Evolutionary conservation across 2,888 invertebrate species (phyloP).

Genomic region (Apodemia mormo): DNA sequence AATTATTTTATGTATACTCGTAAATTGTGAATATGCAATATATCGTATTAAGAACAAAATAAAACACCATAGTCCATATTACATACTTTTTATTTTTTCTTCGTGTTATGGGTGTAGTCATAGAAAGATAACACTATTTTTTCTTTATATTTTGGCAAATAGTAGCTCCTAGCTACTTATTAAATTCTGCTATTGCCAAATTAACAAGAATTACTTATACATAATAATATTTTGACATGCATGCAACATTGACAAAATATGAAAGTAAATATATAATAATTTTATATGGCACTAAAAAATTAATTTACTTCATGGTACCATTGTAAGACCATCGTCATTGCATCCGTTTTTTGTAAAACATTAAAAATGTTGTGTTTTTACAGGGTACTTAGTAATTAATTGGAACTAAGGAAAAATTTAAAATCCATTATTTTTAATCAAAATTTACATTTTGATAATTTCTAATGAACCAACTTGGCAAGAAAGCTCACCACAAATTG

Average conservation of each 20-base stretch:
- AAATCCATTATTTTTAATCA: background rate
- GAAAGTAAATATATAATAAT: no score
- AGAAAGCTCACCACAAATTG: background rate
- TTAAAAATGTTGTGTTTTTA: background rate
- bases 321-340: background rate
- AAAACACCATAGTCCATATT: no score
- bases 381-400: background rate
- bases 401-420: background rate
- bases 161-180: background rate
- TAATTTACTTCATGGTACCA: background rate
- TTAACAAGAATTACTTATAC: no score
- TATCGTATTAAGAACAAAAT: slow-evolving; percentile 21
- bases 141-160: background rate
- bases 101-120: background rate
- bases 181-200: background rate
- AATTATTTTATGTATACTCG: slow-evolving; percentile 56
- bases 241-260: no score
- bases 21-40: slow-evolving; percentile 51
- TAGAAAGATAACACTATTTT: background rate
- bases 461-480: background rate
- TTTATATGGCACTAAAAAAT: background rate
- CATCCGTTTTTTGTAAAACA: background rate
- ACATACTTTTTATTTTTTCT: no score
- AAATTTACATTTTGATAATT: background rate
- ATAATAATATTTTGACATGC: no score